Conservation (phyloP, 2,888 invertebrate genomes). For the Ectobius pallidus region DNA sequence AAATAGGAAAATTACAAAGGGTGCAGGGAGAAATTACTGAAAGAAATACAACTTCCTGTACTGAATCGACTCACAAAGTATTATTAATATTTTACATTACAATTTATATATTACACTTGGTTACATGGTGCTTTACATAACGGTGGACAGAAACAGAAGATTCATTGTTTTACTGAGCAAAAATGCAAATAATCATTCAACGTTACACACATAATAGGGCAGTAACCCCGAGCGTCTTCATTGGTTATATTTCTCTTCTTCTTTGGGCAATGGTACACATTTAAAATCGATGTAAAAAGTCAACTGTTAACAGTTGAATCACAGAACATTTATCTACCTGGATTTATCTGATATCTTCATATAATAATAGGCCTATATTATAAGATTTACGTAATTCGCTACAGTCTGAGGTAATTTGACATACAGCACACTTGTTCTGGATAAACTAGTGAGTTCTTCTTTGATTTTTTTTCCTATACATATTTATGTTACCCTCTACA, state of each 20-base stretch:
- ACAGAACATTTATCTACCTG: constrained; percentile 34
- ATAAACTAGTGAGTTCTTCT: constrained; percentile 10
- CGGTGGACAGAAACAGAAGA: constrained; percentile 17
- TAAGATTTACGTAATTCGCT: constrained; percentile 27
- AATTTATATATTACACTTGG: constrained; percentile 18
- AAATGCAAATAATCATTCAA: constrained; percentile 21
- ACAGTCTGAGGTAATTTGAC: constrained; percentile 38
- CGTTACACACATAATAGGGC: neutral
- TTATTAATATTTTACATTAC: constrained; percentile 20
- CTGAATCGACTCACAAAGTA: neutral
- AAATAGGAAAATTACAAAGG: too few species aligned
- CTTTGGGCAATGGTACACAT: constrained; percentile 24
- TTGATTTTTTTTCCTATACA: neutral
- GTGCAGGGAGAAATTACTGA: too few species aligned
- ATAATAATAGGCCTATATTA: constrained; percentile 35
- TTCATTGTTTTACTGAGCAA: constrained; percentile 33
- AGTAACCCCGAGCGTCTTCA: neutral
- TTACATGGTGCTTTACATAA: constrained; percentile 12
- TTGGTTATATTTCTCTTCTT: neutral
- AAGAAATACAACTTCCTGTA: too few species aligned
- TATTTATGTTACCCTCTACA: constrained; percentile 17
- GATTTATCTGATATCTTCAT: neutral
- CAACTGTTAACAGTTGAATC: constrained; percentile 26
- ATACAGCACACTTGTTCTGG: constrained; percentile 28
- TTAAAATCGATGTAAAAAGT: constrained; percentile 42